phyloP scores from a whole-genome alignment of 2,113 vertebrate species.

The Catagonus wagneri region DNA sequence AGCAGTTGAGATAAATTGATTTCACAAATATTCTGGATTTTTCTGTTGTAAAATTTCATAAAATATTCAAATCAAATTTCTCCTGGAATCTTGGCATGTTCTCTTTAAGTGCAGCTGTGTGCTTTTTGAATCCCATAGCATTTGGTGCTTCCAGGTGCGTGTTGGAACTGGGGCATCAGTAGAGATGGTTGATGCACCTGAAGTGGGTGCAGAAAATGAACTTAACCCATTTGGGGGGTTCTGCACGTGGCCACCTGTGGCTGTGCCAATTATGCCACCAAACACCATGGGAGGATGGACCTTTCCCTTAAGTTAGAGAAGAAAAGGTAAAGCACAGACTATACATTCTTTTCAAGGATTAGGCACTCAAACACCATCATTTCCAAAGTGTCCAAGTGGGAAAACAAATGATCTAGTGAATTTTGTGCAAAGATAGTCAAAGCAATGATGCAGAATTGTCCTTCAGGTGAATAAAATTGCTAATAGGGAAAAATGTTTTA shows the following conservation, averaged over 20 bases:
- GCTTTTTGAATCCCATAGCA: not conserved
- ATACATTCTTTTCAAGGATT: not conserved
- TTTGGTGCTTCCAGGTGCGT: not conserved
- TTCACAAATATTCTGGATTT: not conserved
- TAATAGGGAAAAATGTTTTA: not conserved
- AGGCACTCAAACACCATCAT: not conserved
- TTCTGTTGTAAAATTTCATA: not conserved
- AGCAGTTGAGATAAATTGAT: not conserved
- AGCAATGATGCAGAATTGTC: not conserved
- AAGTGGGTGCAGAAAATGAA: not conserved
- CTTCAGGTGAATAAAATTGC: not conserved
- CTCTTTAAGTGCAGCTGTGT: not conserved
- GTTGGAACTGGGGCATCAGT: rapidly evolving
- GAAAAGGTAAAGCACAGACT: not conserved
- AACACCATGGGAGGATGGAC: not conserved
- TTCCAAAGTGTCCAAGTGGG: not conserved
- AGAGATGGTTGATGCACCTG: not conserved
- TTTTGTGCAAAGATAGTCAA: not conserved
- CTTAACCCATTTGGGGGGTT: not conserved
- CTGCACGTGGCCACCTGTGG: not conserved
- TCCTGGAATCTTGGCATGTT: not conserved
- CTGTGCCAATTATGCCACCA: not conserved
- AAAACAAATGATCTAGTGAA: not conserved
- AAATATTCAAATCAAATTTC: conserved; percentile 14
- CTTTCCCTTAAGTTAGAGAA: not conserved